Percentiles rank a stretch among this genome's conserved stretches.
These are phyloP conservation scores for Nanorana parkeri DNA, from an alignment of 2,113 vertebrate species.

Conservation along the genomic window DNA sequence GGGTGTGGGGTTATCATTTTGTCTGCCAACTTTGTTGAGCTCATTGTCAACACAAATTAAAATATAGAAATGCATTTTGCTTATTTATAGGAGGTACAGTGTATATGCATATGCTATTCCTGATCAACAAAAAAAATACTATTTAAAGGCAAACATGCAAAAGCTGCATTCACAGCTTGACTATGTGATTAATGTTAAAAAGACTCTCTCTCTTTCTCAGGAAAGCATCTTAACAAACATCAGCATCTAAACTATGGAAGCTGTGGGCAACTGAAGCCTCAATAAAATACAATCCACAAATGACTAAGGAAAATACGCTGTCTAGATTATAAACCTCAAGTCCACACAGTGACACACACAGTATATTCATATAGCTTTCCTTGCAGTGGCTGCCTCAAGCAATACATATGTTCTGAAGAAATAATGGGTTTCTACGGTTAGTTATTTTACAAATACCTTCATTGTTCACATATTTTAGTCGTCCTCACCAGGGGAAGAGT, in stretches of 20 bases:
- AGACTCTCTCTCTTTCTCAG: too few relatives aligned
- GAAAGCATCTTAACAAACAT: not conserved
- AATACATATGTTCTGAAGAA: conserved; percentile 38
- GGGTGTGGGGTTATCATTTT: too few relatives aligned
- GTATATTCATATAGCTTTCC: not conserved
- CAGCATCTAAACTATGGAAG: not conserved
- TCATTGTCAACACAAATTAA: too few relatives aligned
- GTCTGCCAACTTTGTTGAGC: too few relatives aligned
- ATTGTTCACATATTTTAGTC: conserved; percentile 21
- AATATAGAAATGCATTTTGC: too few relatives aligned
- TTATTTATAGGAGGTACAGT: too few relatives aligned
- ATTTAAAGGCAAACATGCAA: too few relatives aligned
- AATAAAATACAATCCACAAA: not conserved
- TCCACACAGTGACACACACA: conserved; percentile 46
- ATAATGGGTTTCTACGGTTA: conserved; percentile 48
- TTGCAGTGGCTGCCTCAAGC: conserved; percentile 40
- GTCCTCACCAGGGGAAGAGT: conserved; percentile 50
- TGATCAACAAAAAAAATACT: too few relatives aligned
- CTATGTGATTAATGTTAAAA: too few relatives aligned
- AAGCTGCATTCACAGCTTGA: too few relatives aligned
- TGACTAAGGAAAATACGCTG: conserved; percentile 26
- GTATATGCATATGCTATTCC: too few relatives aligned
- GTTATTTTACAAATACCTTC: conserved; percentile 57
- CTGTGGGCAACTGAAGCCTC: not conserved
- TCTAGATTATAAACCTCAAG: not conserved